These are phyloP conservation scores for Oophaga sylvatica DNA, from an alignment of 2,797 vertebrate species.

Conservation along the genomic window DNA sequence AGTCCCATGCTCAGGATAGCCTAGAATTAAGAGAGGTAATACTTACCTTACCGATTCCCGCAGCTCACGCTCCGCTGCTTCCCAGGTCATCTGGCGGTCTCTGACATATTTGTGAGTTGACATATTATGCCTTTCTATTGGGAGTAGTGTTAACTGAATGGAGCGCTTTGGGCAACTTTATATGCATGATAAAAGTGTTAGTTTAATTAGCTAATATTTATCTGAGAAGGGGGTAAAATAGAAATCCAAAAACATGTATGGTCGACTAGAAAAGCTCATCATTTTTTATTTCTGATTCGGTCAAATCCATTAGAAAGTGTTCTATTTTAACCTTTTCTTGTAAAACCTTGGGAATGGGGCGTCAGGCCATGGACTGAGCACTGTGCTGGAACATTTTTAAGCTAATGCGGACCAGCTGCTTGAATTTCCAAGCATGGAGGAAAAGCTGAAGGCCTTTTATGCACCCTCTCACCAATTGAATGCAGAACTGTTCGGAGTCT, in stretches of 20 bases:
- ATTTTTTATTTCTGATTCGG: neutral
- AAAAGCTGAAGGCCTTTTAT: conserved; percentile 18
- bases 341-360: conserved; percentile 58
- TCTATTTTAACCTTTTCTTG: conserved; percentile 54
- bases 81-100: too few species aligned
- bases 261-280: neutral
- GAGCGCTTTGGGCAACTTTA: neutral
- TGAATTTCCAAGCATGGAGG: conserved; percentile 33
- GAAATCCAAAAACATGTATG: neutral
- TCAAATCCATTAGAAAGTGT: neutral
- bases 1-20: too few species aligned
- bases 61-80: too few species aligned
- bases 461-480: conserved; percentile 22
- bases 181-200: neutral
- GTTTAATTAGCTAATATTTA: neutral
- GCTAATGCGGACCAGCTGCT: conserved; percentile 58
- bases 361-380: conserved; percentile 33
- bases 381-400: conserved; percentile 56
- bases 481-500: neutral
- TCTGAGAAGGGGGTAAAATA: neutral
- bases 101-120: too few species aligned
- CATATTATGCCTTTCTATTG: neutral
- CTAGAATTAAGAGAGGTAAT: too few species aligned
- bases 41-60: too few species aligned
- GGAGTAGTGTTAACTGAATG: neutral